Evolutionary conservation across 2,797 vertebrate genomes (phyloP).

Genomic region (Pempheris klunzingeri): DNA sequence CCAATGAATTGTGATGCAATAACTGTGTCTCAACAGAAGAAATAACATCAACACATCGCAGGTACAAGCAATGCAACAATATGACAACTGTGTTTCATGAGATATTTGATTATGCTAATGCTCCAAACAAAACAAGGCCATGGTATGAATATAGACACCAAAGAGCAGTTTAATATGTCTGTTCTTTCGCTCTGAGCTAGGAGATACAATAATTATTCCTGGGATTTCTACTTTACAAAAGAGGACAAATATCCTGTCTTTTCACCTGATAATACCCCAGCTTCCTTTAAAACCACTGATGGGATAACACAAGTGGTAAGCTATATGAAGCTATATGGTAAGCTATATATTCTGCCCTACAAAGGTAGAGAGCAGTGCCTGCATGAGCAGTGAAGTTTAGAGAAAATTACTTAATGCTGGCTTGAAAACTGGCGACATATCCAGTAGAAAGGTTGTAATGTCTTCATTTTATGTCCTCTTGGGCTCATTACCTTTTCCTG

Average conservation of each 20-base stretch:
- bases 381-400: neutral
- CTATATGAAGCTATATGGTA: no score
- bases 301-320: conserved; percentile 15
- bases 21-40: conserved; percentile 64
- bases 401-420: neutral
- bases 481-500: neutral
- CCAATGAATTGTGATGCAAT: conserved; percentile 65
- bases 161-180: conserved; percentile 51
- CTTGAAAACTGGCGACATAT: neutral
- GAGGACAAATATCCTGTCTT: conserved; percentile 22
- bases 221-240: conserved; percentile 30
- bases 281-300: conserved; percentile 25
- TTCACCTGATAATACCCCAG: conserved; percentile 13
- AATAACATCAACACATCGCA: conserved; percentile 70
- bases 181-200: conserved; percentile 34
- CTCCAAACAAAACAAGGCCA: conserved; percentile 53
- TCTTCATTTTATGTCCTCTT: neutral
- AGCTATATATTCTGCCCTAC: neutral
- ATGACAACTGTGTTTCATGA: conserved; percentile 58
- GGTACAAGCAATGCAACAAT: conserved; percentile 62
- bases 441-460: neutral
- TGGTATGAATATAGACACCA: conserved; percentile 45
- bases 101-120: conserved; percentile 73
- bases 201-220: conserved; percentile 24
- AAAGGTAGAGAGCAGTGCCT: conserved; percentile 14